Evolutionary conservation across 2,797 vertebrate species (phyloP), one percentile per base, ranked within the genome.

Genomic region (Enteromius viviparus): DNA sequence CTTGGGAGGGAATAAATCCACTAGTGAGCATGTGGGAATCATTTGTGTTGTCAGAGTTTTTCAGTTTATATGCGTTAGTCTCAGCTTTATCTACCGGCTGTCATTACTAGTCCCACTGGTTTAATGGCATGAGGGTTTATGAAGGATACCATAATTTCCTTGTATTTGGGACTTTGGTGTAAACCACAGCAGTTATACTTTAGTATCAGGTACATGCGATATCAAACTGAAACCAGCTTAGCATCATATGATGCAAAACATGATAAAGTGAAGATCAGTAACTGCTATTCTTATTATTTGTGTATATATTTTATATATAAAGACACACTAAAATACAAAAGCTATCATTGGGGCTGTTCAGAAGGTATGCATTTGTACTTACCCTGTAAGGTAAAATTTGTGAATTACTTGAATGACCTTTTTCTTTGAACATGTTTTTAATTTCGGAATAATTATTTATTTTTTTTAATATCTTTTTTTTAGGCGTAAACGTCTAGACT

Each of bases 1-100:
- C 75, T 19, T 5, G 21, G 58, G 85, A 70, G 34, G 21, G 81
- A 53, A 81, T 83, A 83, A 84, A 77, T 80, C 64, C 29, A 69
- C 72, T 66, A 45, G 62, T 70, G 71, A 84, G 69, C 84, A 85
- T 87, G 78, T 88, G 85, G 81, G 74, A 85, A 69, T 53, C 21
- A 87, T 87, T 83, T 74, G 53, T 29, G 29, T 66, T 51, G 60
- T 64, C 34, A 26, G 40, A 78, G 29, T 68, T 82, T 65, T 47
- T 65, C 29, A 66, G 65, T 51, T 77, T 83, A 51, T 55, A 37
- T 37, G 53, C 71, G 42, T 14, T 32, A 40, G 17, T 26, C 15
- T 60, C 19, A 11, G 37, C 60, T 65, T 49, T 23, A 72, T 53
- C 76, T 76, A 11, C 29, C 21, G 34, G 26, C 58, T 71, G 72